phyloP scores from a whole-genome alignment of 2,113 vertebrate species.

The Syngnathoides biaculeatus region DNA sequence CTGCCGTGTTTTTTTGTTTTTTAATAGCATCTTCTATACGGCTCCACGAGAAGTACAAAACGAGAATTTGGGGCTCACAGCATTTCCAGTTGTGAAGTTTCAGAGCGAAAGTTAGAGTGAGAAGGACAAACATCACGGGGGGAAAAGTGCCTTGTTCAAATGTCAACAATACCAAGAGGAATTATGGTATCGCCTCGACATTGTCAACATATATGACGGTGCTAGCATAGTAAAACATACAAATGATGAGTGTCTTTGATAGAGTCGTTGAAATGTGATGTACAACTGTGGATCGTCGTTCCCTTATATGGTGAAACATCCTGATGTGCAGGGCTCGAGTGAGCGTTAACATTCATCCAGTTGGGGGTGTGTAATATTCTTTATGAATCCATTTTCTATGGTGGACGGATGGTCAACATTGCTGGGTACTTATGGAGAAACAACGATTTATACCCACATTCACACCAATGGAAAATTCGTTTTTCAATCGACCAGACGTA shows the following conservation, averaged over 20 bases:
- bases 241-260: slow-evolving; percentile 36
- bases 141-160: slow-evolving; percentile 97
- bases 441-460: too few species aligned
- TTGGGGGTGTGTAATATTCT: neutral
- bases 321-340: neutral
- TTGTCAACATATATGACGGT: slow-evolving; percentile 85
- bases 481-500: too few species aligned
- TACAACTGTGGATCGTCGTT: slow-evolving; percentile 44
- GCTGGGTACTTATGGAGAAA: too few species aligned
- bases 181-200: slow-evolving; percentile 69
- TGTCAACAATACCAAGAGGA: slow-evolving; percentile 82
- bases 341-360: neutral
- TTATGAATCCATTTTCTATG: neutral
- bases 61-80: slow-evolving; percentile 37
- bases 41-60: neutral
- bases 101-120: slow-evolving; percentile 52
- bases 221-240: slow-evolving; percentile 71
- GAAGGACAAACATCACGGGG: slow-evolving; percentile 43
- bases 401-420: too few species aligned
- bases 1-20: slow-evolving; percentile 30
- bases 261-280: slow-evolving; percentile 43
- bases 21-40: neutral
- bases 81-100: slow-evolving; percentile 47
- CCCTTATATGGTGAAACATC: slow-evolving; percentile 19
- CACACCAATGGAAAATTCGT: too few species aligned